Evolutionary conservation across 2,113 vertebrate species (phyloP), one percentile per base, ranked within the genome.

Genomic region (Vicugna pacos): DNA sequence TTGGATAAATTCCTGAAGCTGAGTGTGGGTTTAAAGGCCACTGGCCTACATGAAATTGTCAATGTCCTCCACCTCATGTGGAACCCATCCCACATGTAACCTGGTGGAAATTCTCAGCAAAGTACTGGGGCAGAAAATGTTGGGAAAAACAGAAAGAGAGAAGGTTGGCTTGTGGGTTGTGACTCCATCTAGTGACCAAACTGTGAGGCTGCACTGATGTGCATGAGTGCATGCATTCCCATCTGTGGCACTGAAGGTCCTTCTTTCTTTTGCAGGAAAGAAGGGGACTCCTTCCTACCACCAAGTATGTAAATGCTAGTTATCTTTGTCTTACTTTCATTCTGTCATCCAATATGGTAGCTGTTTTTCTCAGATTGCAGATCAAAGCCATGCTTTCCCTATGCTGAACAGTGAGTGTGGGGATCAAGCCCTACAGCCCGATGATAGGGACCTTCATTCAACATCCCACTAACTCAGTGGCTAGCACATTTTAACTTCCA

Each of bases 281-380:
- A 42, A 19, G 75, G 24, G 19, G 42, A 70, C 1, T 69, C n/a
- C 30, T 22, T 80, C n/a, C 35, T 38, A 70, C 15, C 12, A 42
- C 17, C 73, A 64, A 26, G 17, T 10, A 1, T 58, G 35, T 32
- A 24, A 60, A 91, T 65, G 16, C 46, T 72, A 72, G 14, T 50
- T 50, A 73, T 28, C 30, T 52, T 95, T 70, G 22, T 32, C 84
- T 64, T 70, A 17, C 76, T 93, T 67, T 73, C 38, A 52, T 79
- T 77, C 54, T 16, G 35, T 52, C 35, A 62, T 52, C 32, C 32
- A 28, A 26, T 35, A 20, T 1, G 3, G 16, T 50, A 80, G 30
- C 56, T 73, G 6, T n/a, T 90, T 75, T 80, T 48, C 52, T 73
- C 24, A 80, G 64, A 60, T 13, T 56, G n/a, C 7, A 42, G 22